phyloP scores from a whole-genome alignment of 2,888 invertebrate species.

The Liodrosophila aerea region DNA sequence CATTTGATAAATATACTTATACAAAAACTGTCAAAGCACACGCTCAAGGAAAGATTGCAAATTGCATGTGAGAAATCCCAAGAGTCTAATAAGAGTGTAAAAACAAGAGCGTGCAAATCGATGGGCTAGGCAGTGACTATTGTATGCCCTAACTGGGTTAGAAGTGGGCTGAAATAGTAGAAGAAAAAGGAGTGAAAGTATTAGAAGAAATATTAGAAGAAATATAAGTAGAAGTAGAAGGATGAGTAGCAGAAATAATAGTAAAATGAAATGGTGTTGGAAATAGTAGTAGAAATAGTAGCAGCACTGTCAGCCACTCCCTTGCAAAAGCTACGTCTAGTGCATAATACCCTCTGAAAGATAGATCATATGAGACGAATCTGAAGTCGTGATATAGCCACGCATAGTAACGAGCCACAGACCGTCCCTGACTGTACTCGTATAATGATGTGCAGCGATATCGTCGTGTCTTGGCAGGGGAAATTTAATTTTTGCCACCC shows the following conservation, averaged over 20 bases:
- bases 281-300: too few species aligned
- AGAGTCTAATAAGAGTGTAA: slow-evolving; percentile 63
- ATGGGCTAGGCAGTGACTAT: not conserved
- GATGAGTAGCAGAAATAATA: too few species aligned
- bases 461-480: slow-evolving; percentile 59
- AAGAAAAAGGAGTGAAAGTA: too few species aligned
- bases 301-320: too few species aligned
- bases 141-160: slow-evolving; percentile 23
- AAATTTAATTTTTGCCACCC: slow-evolving; percentile 64
- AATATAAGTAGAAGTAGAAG: too few species aligned
- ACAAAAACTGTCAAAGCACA: slow-evolving; percentile 52
- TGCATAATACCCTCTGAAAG: not conserved
- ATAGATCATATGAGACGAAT: slow-evolving; percentile 43
- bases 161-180: too few species aligned
- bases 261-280: too few species aligned
- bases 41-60: slow-evolving; percentile 59
- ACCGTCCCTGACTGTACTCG: slow-evolving; percentile 55
- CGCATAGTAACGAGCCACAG: slow-evolving; percentile 62
- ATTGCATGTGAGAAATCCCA: slow-evolving; percentile 62
- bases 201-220: too few species aligned
- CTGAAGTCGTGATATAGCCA: slow-evolving; percentile 59
- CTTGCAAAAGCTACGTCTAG: too few species aligned
- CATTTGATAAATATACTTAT: slow-evolving; percentile 62
- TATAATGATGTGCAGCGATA: slow-evolving; percentile 69
- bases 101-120: slow-evolving; percentile 23